These are phyloP conservation scores for Zaprionus nigranus DNA, from an alignment of 1,140 invertebrate genomes.

Conservation along the genomic window DNA sequence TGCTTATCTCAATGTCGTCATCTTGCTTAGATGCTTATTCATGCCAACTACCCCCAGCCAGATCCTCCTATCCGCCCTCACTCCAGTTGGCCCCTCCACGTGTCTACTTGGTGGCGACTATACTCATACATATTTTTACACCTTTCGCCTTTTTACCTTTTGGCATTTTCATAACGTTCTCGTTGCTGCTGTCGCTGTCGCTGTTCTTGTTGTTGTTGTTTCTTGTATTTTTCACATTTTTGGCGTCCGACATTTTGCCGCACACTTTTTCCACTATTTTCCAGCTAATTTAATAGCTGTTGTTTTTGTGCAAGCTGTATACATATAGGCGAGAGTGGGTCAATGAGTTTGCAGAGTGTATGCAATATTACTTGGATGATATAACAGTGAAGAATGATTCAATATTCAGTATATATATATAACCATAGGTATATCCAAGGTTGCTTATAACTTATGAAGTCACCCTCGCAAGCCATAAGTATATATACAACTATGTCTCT, in stretches of 20 bases:
- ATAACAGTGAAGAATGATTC: too few species aligned
- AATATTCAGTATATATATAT: too few species aligned
- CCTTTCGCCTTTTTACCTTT: conserved; percentile 54
- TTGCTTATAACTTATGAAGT: not conserved
- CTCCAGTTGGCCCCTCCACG: not conserved
- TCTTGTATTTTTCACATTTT: conserved; percentile 57
- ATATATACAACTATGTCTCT: conserved; percentile 67
- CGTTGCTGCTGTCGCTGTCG: conserved; percentile 30
- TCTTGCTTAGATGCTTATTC: conserved; percentile 54
- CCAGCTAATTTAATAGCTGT: conserved; percentile 80
- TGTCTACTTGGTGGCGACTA: conserved; percentile 2
- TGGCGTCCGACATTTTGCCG: conserved; percentile 77
- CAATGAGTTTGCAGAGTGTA: conserved; percentile 16
- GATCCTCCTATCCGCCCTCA: not conserved
- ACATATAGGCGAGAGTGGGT: conserved; percentile 11
- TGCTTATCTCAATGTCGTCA: conserved; percentile 67
- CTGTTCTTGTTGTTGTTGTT: conserved; percentile 51
- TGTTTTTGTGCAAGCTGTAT: conserved; percentile 63
- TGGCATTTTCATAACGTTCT: conserved; percentile 55
- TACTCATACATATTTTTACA: conserved; percentile 27
- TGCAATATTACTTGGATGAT: not conserved
- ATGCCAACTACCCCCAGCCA: conserved; percentile 24
- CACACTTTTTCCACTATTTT: conserved; percentile 77
- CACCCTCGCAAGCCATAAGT: conserved; percentile 23
- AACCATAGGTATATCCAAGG: too few species aligned